Base-by-base conservation (phyloP, 2,888 invertebrate genomes). In the Pandemis corylana region DNA sequence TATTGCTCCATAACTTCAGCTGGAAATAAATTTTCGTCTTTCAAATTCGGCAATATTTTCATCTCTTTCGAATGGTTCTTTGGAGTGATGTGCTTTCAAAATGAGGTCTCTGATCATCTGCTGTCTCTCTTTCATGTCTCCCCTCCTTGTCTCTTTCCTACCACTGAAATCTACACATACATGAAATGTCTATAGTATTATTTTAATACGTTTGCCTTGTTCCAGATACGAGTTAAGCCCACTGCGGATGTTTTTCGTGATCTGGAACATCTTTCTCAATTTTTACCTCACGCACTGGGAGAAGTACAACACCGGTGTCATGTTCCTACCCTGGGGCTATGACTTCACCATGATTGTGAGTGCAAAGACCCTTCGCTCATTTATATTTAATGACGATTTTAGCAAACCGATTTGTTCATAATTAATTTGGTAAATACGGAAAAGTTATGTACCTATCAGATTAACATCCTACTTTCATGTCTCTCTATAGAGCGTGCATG, bases 231-330 rank as follows among this genome's bases (percentile, higher is more conserved):
- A 96, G 79, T 96, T 99, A 77, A 95, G 96, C 44, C 97, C 98
- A 0, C 93, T 97, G 79, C 95, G 98, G 76, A 97, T 99, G 95
- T 98, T 97, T 90, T 97, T 97, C 87, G 96, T 99, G 73, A 95
- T 99, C 72, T 97, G 99, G 96, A 98, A 98, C 87, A 97, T 99
- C 69, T 97, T 99, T 90, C 95, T 98, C 74, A 99, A 98, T 87
- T 99, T 99, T 93, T 98, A 99, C 87, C 95, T 98, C 69, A 98
- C 99, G 41, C 99, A 99, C 90, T 99, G 99, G 98, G 99, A 99
- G 94, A 99, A 99, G 86, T 99, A 99, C 95, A 99, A 99, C 90
- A 99, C 99, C 0, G 99, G 98, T 28, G 97, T 96, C 63, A 95
- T 98, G 90, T 99, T 98, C 92, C 95, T 99, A 80, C 99, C 99